Conservation (phyloP, 2,113 vertebrate species). For the Hoplias malabaricus region DNA sequence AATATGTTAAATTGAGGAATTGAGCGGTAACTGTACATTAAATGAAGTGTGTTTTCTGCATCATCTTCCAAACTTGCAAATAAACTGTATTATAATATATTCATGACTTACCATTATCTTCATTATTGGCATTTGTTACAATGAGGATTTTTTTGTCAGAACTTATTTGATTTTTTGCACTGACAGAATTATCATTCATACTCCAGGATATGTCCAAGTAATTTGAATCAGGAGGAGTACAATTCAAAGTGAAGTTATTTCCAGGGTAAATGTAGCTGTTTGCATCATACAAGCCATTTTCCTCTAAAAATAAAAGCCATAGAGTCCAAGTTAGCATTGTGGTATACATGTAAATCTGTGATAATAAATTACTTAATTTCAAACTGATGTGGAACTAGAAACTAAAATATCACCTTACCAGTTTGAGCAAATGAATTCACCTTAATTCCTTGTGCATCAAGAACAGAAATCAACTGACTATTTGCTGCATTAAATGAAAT, state of each 20-base stretch:
- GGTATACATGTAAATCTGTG: neutral
- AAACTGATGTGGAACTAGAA: neutral
- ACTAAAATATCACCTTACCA: neutral
- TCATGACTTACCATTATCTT: constrained; percentile 9
- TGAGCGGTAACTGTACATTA: no score
- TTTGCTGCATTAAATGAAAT: neutral
- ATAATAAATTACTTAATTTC: neutral
- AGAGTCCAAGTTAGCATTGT: neutral
- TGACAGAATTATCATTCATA: neutral
- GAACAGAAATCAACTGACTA: neutral
- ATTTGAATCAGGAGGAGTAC: neutral
- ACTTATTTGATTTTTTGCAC: neutral
- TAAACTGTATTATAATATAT: neutral
- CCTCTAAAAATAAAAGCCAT: constrained; percentile 1
- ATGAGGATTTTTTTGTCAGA: neutral
- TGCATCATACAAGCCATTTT: neutral
- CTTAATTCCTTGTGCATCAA: neutral
- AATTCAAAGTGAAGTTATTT: neutral
- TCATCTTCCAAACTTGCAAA: no score
- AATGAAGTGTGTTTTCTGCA: no score
- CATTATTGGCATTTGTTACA: neutral
- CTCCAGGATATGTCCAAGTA: neutral
- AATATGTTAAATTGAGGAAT: no score
- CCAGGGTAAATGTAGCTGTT: constrained; percentile 10
- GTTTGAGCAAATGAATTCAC: neutral